These are phyloP conservation scores for Sprattus sprattus DNA, from an alignment of 2,113 vertebrate species.

Conservation along the genomic window DNA sequence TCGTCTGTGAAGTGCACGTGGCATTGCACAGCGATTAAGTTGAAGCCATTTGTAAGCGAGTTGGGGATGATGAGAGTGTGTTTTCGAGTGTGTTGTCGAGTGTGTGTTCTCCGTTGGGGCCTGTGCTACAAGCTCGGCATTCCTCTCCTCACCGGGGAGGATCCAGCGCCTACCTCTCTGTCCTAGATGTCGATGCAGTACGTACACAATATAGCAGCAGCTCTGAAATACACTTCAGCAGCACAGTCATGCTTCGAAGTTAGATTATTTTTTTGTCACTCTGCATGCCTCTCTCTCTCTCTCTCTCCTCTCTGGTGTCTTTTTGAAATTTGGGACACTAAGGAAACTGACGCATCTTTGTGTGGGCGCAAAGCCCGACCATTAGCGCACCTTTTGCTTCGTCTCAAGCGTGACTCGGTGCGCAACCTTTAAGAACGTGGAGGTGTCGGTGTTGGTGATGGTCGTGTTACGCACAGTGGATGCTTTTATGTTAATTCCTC, in stretches of 20 bases:
- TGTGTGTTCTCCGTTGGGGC: background rate
- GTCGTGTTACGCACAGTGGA: too few species aligned
- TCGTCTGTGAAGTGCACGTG: background rate
- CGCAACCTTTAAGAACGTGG: background rate
- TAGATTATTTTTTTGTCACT: background rate
- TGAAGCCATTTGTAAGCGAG: background rate
- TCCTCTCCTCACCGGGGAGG: background rate
- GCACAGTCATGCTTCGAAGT: background rate
- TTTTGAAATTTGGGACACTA: background rate
- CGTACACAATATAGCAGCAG: background rate
- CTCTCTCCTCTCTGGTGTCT: background rate
- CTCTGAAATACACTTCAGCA: background rate
- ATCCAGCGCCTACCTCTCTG: background rate
- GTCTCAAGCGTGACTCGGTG: background rate
- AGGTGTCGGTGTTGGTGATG: background rate
- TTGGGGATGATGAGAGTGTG: background rate
- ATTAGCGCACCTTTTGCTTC: background rate
- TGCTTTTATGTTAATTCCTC: too few species aligned
- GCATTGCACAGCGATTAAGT: too few species aligned
- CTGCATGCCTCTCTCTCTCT: conserved; percentile 18
- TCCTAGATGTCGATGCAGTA: background rate
- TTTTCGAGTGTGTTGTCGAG: background rate
- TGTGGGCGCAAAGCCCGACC: background rate
- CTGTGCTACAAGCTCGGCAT: background rate
- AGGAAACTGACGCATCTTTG: background rate